phyloP scores from a whole-genome alignment of 2,888 invertebrate genomes.

The Chalcosyrphus nemorum region DNA sequence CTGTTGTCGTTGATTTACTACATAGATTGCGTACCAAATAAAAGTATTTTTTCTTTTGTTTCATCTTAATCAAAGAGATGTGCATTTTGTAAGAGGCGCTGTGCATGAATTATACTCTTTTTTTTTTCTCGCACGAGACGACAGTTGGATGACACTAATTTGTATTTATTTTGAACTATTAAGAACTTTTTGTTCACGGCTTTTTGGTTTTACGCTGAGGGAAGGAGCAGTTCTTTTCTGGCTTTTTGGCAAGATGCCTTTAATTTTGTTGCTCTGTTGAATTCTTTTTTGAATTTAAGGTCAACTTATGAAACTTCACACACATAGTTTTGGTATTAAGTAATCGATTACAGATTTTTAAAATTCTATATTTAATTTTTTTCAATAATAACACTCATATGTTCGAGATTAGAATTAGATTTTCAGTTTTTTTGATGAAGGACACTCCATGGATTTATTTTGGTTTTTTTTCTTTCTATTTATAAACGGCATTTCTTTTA shows the following conservation, averaged over 20 bases:
- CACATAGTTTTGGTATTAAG: slow-evolving; percentile 27
- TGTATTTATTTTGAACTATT: slow-evolving; percentile 61
- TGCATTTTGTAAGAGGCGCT: background rate
- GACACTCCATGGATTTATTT: slow-evolving; percentile 4
- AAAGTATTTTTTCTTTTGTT: too few relatives aligned
- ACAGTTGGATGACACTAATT: slow-evolving; percentile 61
- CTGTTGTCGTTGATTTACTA: slow-evolving; percentile 1
- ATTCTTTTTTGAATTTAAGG: slow-evolving; percentile 44
- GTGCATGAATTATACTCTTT: background rate
- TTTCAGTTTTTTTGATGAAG: slow-evolving; percentile 3
- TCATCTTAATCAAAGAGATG: background rate
- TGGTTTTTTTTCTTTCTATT: background rate
- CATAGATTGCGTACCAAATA: background rate
- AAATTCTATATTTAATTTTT: slow-evolving; percentile 40
- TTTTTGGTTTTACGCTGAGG: slow-evolving; percentile 13
- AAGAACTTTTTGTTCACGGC: slow-evolving; percentile 16
- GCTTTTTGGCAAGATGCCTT: slow-evolving; percentile 54
- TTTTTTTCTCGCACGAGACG: background rate
- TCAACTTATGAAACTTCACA: slow-evolving; percentile 41
- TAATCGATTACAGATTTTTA: slow-evolving; percentile 29
- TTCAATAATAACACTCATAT: background rate
- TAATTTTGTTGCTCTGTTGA: slow-evolving; percentile 6
- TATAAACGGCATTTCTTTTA: background rate
- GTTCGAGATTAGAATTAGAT: background rate
- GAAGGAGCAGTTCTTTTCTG: background rate